Base-by-base conservation (phyloP, 2,113 vertebrate species). In the Sciurus niger region DNA sequence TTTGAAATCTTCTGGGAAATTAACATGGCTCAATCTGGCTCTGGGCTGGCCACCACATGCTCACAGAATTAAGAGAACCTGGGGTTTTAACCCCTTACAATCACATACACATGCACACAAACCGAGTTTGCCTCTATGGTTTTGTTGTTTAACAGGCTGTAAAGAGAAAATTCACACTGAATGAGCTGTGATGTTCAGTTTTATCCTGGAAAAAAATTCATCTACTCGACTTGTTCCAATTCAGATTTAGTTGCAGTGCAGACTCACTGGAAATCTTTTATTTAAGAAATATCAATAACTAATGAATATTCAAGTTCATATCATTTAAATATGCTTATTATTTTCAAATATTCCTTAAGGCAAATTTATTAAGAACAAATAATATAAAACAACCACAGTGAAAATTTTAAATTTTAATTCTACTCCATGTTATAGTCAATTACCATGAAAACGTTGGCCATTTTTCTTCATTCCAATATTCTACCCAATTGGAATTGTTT, bases 1-100 rank as follows among this genome's bases (percentile, higher is more conserved):
- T 97, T 97, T 97, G 96, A 97, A 96, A 97, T 97, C 96, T 96
- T 98, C 96, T 97, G 96, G 96, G 97, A 97, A 97, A 98, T 96
- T 88, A 96, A 93, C 95, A 86, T 83, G 87, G 95, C 92, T 97
- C 94, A 90, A 10, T 96, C 96, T 98, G 95, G 93, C 90, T 97
- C 82, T 96, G 90, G 94, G 68, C 92, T 97, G 97, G 96, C 80
- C 63, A 93, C 94, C 98, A 97, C 91, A 97, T 97, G 96, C 72
- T 92, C 93, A 76, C 58, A 60, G 79, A 91, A 91, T 84, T 53
- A 43, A 58, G 93, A 90, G 76, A 93, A 92, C 84, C 86, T 92
- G 65, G 85, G 92, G 93, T 74, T 94, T 96, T 94, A 96, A 96
- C 94, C 72, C 94, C n/a, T 96, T 24, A 20, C 43, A 18, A n/a